Evolutionary conservation across 2,888 invertebrate genomes (phyloP).

Genomic region (Hoplodrina blanda): DNA sequence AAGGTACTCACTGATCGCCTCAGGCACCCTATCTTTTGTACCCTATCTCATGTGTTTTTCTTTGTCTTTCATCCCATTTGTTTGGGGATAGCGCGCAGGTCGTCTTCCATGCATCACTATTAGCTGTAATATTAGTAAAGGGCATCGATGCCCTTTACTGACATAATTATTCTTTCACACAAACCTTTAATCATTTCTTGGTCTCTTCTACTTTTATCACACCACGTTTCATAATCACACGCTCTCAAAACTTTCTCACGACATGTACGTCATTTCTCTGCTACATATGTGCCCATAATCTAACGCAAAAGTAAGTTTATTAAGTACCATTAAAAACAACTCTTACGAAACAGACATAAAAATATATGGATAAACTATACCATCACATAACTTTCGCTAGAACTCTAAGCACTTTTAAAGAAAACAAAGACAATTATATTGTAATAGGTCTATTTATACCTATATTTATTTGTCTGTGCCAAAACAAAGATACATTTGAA

Average conservation of each 20-base stretch:
- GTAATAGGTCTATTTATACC: not conserved
- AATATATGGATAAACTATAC: conserved; percentile 2
- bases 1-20: no score
- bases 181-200: no score
- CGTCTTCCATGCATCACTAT: no score
- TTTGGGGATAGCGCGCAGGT: no score
- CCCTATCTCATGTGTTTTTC: no score
- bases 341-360: not conserved
- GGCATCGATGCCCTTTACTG: no score
- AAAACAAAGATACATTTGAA: conserved; percentile 6
- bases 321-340: conserved; percentile 2
- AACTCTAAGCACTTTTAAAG: conserved; percentile 15
- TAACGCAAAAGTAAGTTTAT: not conserved
- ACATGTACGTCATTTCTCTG: not conserved
- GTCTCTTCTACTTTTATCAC: not conserved
- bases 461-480: not conserved
- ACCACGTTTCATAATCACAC: not conserved
- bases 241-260: not conserved
- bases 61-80: no score
- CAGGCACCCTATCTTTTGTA: no score
- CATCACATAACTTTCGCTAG: conserved; percentile 5
- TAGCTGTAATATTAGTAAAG: no score
- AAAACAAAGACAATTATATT: conserved; percentile 22
- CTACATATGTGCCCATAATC: not conserved
- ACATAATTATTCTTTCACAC: no score